Base-by-base conservation (phyloP, 2,797 vertebrate genomes). In the Mormyrops attenuatus region DNA sequence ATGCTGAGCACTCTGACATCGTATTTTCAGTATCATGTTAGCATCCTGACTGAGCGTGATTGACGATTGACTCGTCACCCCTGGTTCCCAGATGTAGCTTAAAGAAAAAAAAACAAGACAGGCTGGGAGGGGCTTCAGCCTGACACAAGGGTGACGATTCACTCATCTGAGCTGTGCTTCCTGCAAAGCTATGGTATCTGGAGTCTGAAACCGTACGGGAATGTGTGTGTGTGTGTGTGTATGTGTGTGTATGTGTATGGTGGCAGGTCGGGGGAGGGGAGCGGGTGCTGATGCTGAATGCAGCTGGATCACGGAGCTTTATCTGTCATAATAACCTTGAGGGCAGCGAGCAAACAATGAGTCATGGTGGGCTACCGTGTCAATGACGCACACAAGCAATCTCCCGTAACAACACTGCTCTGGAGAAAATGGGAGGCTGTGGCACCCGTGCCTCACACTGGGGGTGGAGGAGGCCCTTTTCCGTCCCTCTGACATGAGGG, bases 261-360 rank as follows among this genome's bases (percentile, higher is more conserved):
- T 89, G 44, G 38, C 38, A 44, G 80, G 41, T 50, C 47, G 47
- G 22, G 55, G 73, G 53, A 52, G 47, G 85, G 30, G 88, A 80
- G 89, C 57, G 49, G 53, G 8, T 30, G 50, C 26, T 53, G 69
- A 50, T 86, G 86, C 87, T 89, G 85, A 87, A 44, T 60, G 55
- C 49, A 77, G 85, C 30, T 30, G 44, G 50, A 87, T 66, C 55
- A 77, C 90, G 89, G 87, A 50, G 88, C 90, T 89, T 87, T 88
- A 88, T 90, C 88, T 90, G 88, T 90, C 88, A 57, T 89, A 92
- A 90, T 89, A 91, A 91, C 90, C 90, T 92, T 92, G 91, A 92
- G 89, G 91, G 88, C 89, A 60, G 88, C 49, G 20, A 88, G 57
- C 88, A 88, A 60, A 87, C 90, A 88, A 57, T 93, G 91, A 92